phyloP scores from a whole-genome alignment of 2,113 vertebrate species.

The Bettongia penicillata region DNA sequence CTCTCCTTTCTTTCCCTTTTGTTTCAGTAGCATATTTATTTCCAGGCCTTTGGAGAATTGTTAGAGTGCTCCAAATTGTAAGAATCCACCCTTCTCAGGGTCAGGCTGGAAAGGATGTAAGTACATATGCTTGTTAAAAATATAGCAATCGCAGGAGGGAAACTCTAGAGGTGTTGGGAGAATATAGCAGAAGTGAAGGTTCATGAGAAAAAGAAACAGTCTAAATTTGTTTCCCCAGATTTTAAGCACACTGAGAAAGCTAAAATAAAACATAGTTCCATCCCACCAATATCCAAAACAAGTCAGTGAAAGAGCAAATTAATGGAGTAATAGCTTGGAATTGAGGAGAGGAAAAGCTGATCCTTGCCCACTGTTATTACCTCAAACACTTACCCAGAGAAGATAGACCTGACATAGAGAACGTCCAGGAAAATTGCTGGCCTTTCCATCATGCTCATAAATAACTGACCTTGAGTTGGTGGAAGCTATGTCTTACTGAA shows the following conservation, averaged over 20 bases:
- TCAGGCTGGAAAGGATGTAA: conserved; percentile 14
- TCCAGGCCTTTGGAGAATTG: not conserved
- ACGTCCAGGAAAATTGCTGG: conserved; percentile 32
- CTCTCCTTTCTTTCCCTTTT: not conserved
- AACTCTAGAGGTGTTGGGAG: conserved; percentile 28
- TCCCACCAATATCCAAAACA: not conserved
- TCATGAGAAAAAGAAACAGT: conserved; percentile 10
- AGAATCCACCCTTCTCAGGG: not conserved
- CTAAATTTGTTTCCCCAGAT: conserved; percentile 35
- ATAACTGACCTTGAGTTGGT: conserved; percentile 18
- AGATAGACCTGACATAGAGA: conserved; percentile 8
- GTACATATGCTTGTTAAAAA: conserved; percentile 17
- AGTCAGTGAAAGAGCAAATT: conserved; percentile 25
- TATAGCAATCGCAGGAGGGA: conserved; percentile 33
- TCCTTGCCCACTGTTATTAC: not conserved
- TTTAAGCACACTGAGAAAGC: conserved; percentile 25
- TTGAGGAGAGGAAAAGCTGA: not conserved
- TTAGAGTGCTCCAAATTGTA: conserved; percentile 14
- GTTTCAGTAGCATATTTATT: conserved; percentile 9
- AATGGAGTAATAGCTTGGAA: not conserved
- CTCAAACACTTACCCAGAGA: not conserved
- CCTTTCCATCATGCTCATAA: conserved; percentile 14
- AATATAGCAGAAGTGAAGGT: conserved; percentile 16
- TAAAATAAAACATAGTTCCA: conserved; percentile 26
- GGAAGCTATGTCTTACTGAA: not conserved